Conservation (phyloP, 1,140 invertebrate genomes). For the Archivesica marissinica region DNA sequence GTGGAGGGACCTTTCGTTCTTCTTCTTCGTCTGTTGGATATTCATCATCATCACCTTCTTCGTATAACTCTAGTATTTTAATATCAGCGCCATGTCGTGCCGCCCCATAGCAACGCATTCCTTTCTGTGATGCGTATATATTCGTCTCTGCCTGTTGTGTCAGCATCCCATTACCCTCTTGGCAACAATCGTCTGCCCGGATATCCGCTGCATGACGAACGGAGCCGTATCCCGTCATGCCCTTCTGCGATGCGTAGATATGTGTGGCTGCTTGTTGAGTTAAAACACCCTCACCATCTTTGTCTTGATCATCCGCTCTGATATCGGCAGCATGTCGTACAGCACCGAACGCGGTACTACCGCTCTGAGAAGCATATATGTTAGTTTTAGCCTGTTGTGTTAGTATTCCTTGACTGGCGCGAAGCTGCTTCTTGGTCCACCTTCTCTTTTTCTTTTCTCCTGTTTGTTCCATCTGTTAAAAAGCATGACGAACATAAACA, state of each 20-base stretch:
- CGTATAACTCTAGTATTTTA: slow-evolving; percentile 83
- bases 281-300: slow-evolving; percentile 92
- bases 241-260: slow-evolving; percentile 94
- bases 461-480: slow-evolving; percentile 54
- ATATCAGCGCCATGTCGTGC: slow-evolving; percentile 74
- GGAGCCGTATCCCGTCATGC: slow-evolving; percentile 93
- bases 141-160: slow-evolving; percentile 96
- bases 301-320: slow-evolving; percentile 70
- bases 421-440: slow-evolving; percentile 90
- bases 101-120: slow-evolving; percentile 83
- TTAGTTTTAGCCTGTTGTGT: slow-evolving; percentile 90
- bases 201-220: slow-evolving; percentile 69
- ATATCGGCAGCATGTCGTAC: slow-evolving; percentile 79
- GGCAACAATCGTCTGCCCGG: slow-evolving; percentile 45
- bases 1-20: slow-evolving; percentile 1
- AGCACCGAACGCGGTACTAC: slow-evolving; percentile 74
- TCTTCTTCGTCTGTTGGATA: slow-evolving; percentile 52
- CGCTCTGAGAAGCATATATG: slow-evolving; percentile 87
- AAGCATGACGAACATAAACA: slow-evolving; percentile 27
- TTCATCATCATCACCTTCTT: slow-evolving; percentile 87
- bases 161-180: slow-evolving; percentile 89
- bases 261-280: slow-evolving; percentile 96
- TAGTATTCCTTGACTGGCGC: slow-evolving; percentile 95
- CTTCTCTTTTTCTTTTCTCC: slow-evolving; percentile 90
- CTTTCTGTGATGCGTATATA: slow-evolving; percentile 86